Base-by-base conservation (phyloP, 2,888 invertebrate genomes). In the Cheilosia pagana region DNA sequence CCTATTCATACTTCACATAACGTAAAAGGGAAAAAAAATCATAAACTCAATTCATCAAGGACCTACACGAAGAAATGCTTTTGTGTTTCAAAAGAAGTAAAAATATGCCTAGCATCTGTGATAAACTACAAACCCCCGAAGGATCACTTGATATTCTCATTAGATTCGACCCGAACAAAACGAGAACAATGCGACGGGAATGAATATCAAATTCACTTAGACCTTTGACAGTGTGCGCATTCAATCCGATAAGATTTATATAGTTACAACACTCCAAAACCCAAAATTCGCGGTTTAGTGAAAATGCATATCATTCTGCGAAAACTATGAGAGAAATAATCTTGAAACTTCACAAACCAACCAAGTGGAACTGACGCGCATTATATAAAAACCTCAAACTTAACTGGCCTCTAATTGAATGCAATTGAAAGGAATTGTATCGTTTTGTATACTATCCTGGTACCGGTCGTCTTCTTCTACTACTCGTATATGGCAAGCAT, bases 401-500 rank as follows among this genome's bases (percentile, higher is more conserved):
- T 75, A 81, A 85, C 85, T 85, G 75, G 70, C 71, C 43, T 81
- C 59, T 82, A 85, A 85, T 85, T 85, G 75, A 82, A 67, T 76
- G 68, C 85, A 85, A 85, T 85, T 81, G 75, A 85, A 79, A 67
- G 48, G 65, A 81, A 85, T 78, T 63, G 62, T 70, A 63, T 63
- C 71, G 62, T 63, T 68, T 53, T 53, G 43, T 16, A 55, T 14
- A 53, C 63, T 53, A 59, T 74, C 68, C 68, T 75, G 68, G 74
- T 60, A 41, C 39, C 68, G 70, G 45, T 75, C 59, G 45, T 83
- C 65, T 81, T 83, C 28, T 72, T 50, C 14, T 28, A 28, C 65
- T 81, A 79, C 28, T 72, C 43, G 10, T 28, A 28, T 4, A 52
- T 65, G 45, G 52, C 35, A 25, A 60, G 10, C 55, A 41, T 48